Percentiles rank a stretch among this genome's conserved stretches.
phyloP scores from a whole-genome alignment of 2,888 invertebrate species.

The Lithophane leautieri region DNA sequence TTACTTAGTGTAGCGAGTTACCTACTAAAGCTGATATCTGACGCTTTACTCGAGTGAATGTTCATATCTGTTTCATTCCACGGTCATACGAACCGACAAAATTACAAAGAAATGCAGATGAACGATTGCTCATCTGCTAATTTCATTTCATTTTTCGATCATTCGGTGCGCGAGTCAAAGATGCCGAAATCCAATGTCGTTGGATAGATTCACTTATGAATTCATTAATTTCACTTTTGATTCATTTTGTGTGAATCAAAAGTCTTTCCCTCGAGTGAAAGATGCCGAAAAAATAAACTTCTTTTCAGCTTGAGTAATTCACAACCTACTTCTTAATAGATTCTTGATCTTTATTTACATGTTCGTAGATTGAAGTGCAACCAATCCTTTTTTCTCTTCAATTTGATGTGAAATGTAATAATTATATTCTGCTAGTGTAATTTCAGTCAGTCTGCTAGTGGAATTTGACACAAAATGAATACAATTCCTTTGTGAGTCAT shows the following conservation, averaged over 20 bases:
- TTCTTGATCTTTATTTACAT: constrained; percentile 22
- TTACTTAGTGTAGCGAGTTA: not conserved
- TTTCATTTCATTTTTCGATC: not conserved
- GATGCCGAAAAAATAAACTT: not conserved
- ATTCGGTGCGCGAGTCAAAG: not conserved
- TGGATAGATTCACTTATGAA: not conserved
- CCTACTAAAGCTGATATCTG: not conserved
- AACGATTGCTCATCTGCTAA: not conserved
- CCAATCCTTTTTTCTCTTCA: constrained; percentile 23
- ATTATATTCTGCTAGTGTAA: constrained; percentile 42
- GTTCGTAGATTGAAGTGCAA: constrained; percentile 4
- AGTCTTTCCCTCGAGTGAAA: not conserved
- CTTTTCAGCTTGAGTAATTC: not conserved
- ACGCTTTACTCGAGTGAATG: not conserved
- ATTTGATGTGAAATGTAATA: constrained; percentile 34
- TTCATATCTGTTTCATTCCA: not conserved
- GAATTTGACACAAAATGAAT: constrained; percentile 54
- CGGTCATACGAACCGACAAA: not conserved
- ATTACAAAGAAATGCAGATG: not conserved
- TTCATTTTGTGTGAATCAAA: not conserved
- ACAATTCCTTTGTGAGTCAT: constrained; percentile 61
- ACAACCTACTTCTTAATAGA: constrained; percentile 13
- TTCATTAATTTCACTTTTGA: not conserved
- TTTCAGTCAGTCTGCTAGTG: constrained; percentile 48
- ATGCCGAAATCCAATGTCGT: not conserved